phyloP scores from a whole-genome alignment of 1,140 invertebrate species.

The Lepidurus apus region DNA sequence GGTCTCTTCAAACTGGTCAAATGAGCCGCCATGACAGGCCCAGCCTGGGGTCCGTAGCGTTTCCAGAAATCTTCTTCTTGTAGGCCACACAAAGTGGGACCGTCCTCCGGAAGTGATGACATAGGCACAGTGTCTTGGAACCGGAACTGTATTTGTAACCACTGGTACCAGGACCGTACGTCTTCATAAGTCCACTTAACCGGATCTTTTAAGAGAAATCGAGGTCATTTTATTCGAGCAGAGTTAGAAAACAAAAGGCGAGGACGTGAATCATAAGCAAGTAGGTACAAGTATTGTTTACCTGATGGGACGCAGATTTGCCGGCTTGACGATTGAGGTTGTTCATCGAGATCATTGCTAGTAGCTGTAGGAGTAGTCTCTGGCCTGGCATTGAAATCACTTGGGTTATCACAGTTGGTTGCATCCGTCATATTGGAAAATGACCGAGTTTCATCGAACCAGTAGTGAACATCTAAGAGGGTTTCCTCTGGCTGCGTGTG shows the following conservation, averaged over 20 bases:
- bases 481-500: conserved; percentile 27
- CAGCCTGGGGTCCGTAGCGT: conserved; percentile 28
- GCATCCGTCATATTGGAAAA: not conserved
- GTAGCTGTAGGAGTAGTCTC: not conserved
- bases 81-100: not conserved
- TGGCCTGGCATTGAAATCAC: not conserved
- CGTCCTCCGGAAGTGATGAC: conserved; percentile 20
- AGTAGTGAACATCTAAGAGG: not conserved
- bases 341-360: not conserved
- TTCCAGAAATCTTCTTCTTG: conserved; percentile 14
- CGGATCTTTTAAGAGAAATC: conserved; percentile 50
- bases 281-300: not conserved
- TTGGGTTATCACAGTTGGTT: not conserved
- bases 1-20: conserved; percentile 30
- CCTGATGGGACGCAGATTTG: not conserved
- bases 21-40: conserved; percentile 29
- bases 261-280: no score
- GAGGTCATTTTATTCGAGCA: not conserved
- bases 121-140: conserved; percentile 40
- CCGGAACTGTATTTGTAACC: conserved; percentile 56
- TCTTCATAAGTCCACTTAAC: conserved; percentile 56
- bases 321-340: not conserved
- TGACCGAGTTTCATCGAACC: not conserved
- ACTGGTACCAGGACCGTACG: conserved; percentile 59
- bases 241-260: no score